These are phyloP conservation scores for Misgurnus mizolepis DNA, from an alignment of 2,113 vertebrate genomes.

Conservation along the genomic window DNA sequence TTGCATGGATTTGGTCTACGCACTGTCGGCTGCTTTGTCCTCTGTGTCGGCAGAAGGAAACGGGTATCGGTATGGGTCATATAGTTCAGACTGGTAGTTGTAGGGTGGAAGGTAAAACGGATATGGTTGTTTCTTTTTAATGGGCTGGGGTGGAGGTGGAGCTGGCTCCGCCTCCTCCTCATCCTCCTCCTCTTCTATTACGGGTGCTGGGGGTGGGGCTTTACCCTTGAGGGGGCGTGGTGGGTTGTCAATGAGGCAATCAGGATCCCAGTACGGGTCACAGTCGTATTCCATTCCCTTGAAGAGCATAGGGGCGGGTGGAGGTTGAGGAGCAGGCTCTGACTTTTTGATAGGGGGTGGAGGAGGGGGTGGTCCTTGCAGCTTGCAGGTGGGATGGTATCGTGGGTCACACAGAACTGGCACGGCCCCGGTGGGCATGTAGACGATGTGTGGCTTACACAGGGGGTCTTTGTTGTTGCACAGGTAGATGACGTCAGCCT, in stretches of 20 bases:
- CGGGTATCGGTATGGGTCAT: constrained; percentile 68
- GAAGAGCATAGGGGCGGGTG: constrained; percentile 58
- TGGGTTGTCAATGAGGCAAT: constrained; percentile 76
- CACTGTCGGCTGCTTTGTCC: constrained; percentile 53
- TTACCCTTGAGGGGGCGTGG: constrained; percentile 69
- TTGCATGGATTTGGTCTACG: constrained; percentile 42
- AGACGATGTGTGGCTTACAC: constrained; percentile 80
- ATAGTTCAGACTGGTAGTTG: constrained; percentile 69
- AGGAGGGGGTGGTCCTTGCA: constrained; percentile 53
- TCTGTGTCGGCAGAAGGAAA: constrained; percentile 64
- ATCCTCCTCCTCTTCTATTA: constrained; percentile 57
- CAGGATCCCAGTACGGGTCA: constrained; percentile 80
- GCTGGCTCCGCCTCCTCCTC: constrained; percentile 58
- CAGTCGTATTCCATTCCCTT: constrained; percentile 79
- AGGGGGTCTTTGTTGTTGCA: constrained; percentile 76
- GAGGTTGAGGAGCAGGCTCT: constrained; percentile 46
- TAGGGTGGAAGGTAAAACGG: constrained; percentile 65
- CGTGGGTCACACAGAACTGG: constrained; percentile 78
- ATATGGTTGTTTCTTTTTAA: constrained; percentile 60
- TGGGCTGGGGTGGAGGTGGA: constrained; percentile 53
- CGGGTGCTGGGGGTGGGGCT: constrained; percentile 50
- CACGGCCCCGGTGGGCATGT: constrained; percentile 71
- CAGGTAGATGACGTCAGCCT: constrained; percentile 73
- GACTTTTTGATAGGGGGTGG: constrained; percentile 56
- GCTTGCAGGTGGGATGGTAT: constrained; percentile 72